Conservation (phyloP, 2,113 vertebrate species). For the Tachysurus fulvidraco region DNA sequence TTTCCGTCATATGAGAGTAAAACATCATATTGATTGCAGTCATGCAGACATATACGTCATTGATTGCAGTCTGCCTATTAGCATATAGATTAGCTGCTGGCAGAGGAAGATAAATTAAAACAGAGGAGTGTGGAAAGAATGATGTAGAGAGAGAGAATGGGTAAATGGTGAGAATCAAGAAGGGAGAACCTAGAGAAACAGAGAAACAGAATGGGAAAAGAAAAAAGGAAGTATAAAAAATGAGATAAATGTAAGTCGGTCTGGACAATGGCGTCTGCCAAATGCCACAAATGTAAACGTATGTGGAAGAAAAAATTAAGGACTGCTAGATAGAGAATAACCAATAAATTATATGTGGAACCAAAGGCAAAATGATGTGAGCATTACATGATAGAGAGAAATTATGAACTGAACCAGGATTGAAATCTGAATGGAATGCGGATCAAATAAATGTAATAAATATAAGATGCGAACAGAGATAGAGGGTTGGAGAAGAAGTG, state of each 20-base stretch:
- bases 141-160: conserved; percentile 28
- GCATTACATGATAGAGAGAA: neutral
- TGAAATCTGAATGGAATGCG: neutral
- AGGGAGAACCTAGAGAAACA: neutral
- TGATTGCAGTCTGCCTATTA: conserved; percentile 86
- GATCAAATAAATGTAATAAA: neutral
- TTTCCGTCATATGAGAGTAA: conserved; percentile 69
- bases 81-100: conserved; percentile 88
- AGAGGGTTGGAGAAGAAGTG: neutral
- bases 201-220: neutral
- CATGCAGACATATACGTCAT: conserved; percentile 71
- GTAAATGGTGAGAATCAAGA: neutral
- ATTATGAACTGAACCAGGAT: neutral
- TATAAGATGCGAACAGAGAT: neutral
- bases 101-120: conserved; percentile 58
- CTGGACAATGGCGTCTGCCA: neutral
- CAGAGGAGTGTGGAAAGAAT: conserved; percentile 33
- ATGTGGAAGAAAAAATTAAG: neutral
- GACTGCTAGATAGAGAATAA: neutral
- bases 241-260: neutral
- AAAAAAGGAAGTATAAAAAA: neutral
- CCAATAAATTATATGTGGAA: neutral
- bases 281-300: neutral
- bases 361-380: neutral
- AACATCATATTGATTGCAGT: conserved; percentile 81